Evolutionary conservation across 2,888 invertebrate genomes (phyloP).

Genomic region (Poecilobothrus nobilitatus): DNA sequence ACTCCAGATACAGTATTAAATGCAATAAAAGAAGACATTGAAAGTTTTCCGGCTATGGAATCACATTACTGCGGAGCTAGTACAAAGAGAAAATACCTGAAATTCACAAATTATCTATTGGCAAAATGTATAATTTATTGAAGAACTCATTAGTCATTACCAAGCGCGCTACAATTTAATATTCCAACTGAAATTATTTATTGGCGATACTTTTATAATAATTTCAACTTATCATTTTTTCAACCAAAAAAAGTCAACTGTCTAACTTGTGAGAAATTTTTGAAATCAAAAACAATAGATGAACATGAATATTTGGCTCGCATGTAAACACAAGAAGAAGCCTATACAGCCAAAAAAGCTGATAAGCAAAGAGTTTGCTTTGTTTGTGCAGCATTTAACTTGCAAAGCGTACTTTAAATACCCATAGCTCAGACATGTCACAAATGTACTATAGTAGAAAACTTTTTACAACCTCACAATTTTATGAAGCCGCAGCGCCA

Average conservation of each 20-base stretch:
- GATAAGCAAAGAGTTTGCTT: conserved; percentile 21
- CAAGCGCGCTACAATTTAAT: neutral
- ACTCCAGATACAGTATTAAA: neutral
- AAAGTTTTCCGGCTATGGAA: neutral
- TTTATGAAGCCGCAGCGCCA: conserved; percentile 33
- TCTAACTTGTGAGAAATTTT: too few relatives aligned
- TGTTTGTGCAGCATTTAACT: conserved; percentile 28
- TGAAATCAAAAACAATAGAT: conserved; percentile 11
- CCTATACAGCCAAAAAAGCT: conserved; percentile 11
- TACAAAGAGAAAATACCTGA: neutral
- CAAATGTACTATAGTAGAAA: conserved; percentile 32
- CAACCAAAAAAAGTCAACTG: conserved; percentile 13
- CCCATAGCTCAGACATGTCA: conserved; percentile 28
- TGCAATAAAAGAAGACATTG: neutral
- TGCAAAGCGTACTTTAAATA: conserved; percentile 31
- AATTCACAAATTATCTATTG: neutral
- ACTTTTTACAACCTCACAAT: conserved; percentile 30
- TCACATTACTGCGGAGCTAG: neutral
- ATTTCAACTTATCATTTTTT: conserved; percentile 15
- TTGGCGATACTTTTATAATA: conserved; percentile 11
- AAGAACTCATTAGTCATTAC: too few relatives aligned
- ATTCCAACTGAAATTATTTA: too few relatives aligned
- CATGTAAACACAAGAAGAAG: conserved; percentile 12
- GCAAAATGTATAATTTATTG: neutral
- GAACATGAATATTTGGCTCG: conserved; percentile 13